Percentiles rank a stretch among this genome's conserved stretches.
phyloP scores from a whole-genome alignment of 2,797 vertebrate genomes.

The Corythornis leucogaster region DNA sequence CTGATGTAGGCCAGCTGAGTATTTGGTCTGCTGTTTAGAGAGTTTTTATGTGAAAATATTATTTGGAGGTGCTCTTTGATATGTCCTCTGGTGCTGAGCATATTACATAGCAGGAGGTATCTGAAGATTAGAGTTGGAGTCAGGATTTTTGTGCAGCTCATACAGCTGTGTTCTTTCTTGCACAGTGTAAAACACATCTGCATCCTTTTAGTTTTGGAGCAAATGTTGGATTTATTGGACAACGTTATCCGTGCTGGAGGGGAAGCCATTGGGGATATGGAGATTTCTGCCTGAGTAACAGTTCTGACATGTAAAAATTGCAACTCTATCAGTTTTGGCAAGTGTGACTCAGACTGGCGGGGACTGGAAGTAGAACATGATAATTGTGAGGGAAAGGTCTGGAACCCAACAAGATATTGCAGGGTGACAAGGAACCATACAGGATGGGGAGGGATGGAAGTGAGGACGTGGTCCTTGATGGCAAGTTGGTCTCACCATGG shows the following conservation, averaged over 20 bases:
- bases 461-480: neutral
- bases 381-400: conserved; percentile 40
- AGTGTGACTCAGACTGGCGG: neutral
- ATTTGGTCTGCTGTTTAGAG: conserved; percentile 13
- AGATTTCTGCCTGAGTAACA: neutral
- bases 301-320: conserved; percentile 37
- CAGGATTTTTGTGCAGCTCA: neutral
- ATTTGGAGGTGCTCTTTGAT: conserved; percentile 16
- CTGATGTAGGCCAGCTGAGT: neutral
- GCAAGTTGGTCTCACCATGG: neutral
- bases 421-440: neutral
- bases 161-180: conserved; percentile 46
- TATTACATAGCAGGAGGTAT: conserved; percentile 26
- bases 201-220: conserved; percentile 6
- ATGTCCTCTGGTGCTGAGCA: conserved; percentile 30
- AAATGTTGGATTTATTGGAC: neutral
- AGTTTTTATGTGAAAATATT: conserved; percentile 25
- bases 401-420: conserved; percentile 24
- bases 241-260: neutral
- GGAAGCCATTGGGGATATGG: neutral
- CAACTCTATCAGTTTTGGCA: conserved; percentile 8
- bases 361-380: conserved; percentile 43
- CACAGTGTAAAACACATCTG: neutral
- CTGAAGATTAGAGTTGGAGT: conserved; percentile 41
- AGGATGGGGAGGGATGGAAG: neutral